These are phyloP conservation scores for Girardia tigrina DNA, from an alignment of 2,888 invertebrate genomes.

Conservation along the genomic window DNA sequence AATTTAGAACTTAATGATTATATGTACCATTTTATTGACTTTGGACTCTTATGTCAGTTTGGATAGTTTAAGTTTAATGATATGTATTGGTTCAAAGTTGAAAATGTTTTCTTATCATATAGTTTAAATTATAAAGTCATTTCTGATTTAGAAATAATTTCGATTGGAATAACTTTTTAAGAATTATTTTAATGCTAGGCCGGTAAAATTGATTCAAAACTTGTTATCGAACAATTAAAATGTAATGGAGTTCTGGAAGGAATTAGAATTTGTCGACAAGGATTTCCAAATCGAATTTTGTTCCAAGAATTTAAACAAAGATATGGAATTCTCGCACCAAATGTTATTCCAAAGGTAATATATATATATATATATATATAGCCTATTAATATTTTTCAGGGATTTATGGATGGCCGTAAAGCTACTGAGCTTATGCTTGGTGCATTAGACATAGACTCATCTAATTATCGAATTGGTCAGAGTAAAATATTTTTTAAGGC, in stretches of 20 bases:
- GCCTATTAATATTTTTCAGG: slow-evolving; percentile 48
- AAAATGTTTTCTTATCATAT: too few species aligned
- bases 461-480: slow-evolving; percentile 89
- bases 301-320: slow-evolving; percentile 62
- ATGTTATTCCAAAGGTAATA: slow-evolving; percentile 72
- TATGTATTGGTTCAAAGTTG: too few species aligned
- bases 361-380: neutral
- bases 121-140: too few species aligned
- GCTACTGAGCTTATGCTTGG: slow-evolving; percentile 91
- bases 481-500: slow-evolving; percentile 99
- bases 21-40: too few species aligned
- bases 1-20: too few species aligned
- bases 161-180: too few species aligned
- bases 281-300: slow-evolving; percentile 95
- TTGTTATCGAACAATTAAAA: slow-evolving; percentile 85
- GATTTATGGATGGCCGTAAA: slow-evolving; percentile 98
- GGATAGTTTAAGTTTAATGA: too few species aligned
- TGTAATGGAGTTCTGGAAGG: slow-evolving; percentile 99
- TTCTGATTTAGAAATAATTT: too few species aligned
- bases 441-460: slow-evolving; percentile 83
- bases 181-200: too few species aligned
- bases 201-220: slow-evolving; percentile 71
- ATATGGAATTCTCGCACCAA: slow-evolving; percentile 87
- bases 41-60: too few species aligned
- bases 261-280: slow-evolving; percentile 95